A percentile compares a stretch with the other conserved stretches of the same genome.
Evolutionary conservation across 2,113 vertebrate genomes (phyloP).

Genomic region (Hippocampus abdominalis): DNA sequence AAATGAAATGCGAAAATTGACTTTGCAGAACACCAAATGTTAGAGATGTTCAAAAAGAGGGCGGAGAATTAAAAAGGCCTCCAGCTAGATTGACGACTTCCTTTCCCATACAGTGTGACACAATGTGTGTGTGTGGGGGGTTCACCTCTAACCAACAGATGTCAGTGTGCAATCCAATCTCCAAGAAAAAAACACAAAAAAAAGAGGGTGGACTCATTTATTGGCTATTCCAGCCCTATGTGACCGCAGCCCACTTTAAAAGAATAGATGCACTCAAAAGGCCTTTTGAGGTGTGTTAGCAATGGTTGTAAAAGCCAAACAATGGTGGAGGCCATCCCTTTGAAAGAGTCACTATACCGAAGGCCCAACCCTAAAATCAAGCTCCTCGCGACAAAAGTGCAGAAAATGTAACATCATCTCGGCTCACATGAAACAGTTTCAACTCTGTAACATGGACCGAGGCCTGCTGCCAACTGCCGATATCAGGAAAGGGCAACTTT

Average conservation of each 20-base stretch:
- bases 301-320: slow-evolving; percentile 63
- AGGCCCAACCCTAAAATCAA: slow-evolving; percentile 67
- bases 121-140: slow-evolving; percentile 9
- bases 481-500: too few relatives aligned
- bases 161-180: slow-evolving; percentile 62
- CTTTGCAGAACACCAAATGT: slow-evolving; percentile 4
- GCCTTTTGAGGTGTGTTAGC: slow-evolving; percentile 65
- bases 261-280: slow-evolving; percentile 62
- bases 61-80: slow-evolving; percentile 48
- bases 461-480: not conserved
- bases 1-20: not conserved
- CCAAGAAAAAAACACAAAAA: not conserved
- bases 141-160: slow-evolving; percentile 66
- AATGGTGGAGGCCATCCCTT: slow-evolving; percentile 65
- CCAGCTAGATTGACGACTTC: slow-evolving; percentile 49
- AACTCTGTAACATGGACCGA: not conserved
- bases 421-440: slow-evolving; percentile 48
- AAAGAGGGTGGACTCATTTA: slow-evolving; percentile 60
- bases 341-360: slow-evolving; percentile 75
- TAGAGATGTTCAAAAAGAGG: slow-evolving; percentile 45
- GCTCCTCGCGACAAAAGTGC: slow-evolving; percentile 71
- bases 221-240: slow-evolving; percentile 51
- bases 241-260: slow-evolving; percentile 59
- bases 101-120: slow-evolving; percentile 51
- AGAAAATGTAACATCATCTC: slow-evolving; percentile 73